A percentile compares a stretch with the other conserved stretches of the same genome.
These are phyloP conservation scores for Drosophila vallismaia DNA, from an alignment of 2,888 invertebrate genomes.

Conservation along the genomic window DNA sequence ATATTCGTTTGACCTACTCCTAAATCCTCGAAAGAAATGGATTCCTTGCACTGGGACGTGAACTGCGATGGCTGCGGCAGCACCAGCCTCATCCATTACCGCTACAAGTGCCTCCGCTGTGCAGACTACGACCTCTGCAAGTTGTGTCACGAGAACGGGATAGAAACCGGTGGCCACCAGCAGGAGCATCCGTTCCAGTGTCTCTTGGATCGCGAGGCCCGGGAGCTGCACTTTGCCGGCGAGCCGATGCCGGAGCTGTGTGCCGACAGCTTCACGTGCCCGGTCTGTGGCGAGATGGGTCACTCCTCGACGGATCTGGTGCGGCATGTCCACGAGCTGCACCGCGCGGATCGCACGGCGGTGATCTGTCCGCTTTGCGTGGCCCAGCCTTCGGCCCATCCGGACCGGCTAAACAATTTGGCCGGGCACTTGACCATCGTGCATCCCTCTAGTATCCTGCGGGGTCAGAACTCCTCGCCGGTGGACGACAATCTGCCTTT, in stretches of 20 bases:
- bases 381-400: slow-evolving; percentile 31
- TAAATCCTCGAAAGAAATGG: slow-evolving; percentile 15
- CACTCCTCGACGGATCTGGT: slow-evolving; percentile 21
- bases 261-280: slow-evolving; percentile 64
- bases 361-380: slow-evolving; percentile 61
- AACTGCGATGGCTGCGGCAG: slow-evolving; percentile 47
- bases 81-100: slow-evolving; percentile 18
- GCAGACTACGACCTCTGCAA: slow-evolving; percentile 53
- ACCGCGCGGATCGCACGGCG: slow-evolving; percentile 16
- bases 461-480: not conserved
- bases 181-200: slow-evolving; percentile 57
- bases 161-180: slow-evolving; percentile 29
- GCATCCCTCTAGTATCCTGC: slow-evolving; percentile 29
- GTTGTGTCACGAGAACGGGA: slow-evolving; percentile 40
- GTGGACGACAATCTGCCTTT: not conserved
- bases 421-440: slow-evolving; percentile 28
- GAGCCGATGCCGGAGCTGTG: slow-evolving; percentile 41
- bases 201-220: slow-evolving; percentile 43
- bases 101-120: slow-evolving; percentile 62
- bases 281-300: slow-evolving; percentile 50
- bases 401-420: slow-evolving; percentile 17
- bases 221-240: slow-evolving; percentile 50
- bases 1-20: no score
- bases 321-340: slow-evolving; percentile 26
- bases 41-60: slow-evolving; percentile 22